phyloP scores from a whole-genome alignment of 37 sponge, comb jelly and placozoan genomes.

The Axinella damicornis region DNA sequence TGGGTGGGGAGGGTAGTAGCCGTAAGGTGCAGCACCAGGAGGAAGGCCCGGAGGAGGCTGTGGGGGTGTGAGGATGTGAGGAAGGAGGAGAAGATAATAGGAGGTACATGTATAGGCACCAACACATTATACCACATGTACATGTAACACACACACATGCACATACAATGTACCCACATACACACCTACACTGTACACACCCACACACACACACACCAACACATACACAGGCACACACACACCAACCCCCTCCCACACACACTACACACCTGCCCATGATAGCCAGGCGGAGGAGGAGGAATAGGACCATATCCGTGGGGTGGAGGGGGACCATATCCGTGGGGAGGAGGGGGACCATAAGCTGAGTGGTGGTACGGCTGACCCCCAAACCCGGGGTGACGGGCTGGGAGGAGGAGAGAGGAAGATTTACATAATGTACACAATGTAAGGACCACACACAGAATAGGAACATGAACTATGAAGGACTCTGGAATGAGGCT shows the following conservation, averaged over 20 bases:
- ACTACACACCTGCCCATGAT: background rate
- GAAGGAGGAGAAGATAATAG: too few species aligned
- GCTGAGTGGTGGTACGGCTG: too few species aligned
- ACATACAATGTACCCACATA: background rate
- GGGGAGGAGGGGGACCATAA: too few species aligned
- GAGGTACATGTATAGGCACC: too few species aligned
- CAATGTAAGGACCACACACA: too few species aligned
- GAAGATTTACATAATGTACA: too few species aligned
- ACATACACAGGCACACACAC: conserved; percentile 18
- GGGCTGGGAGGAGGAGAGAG: too few species aligned
- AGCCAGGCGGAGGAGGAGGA: background rate
- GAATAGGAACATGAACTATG: too few species aligned
- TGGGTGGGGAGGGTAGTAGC: conserved; percentile 3
- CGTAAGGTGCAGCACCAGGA: background rate
- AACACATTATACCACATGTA: background rate
- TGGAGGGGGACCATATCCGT: background rate
- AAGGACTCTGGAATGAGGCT: too few species aligned
- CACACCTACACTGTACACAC: conserved; percentile 10
- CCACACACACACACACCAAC: conserved; percentile 9
- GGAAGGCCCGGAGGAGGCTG: conserved; percentile 11
- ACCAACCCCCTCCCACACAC: background rate
- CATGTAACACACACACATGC: background rate
- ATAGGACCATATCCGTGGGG: background rate
- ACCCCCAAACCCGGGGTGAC: too few species aligned
- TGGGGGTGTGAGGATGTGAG: background rate